Percentiles rank a stretch among this genome's conserved stretches.
Evolutionary conservation across 2,888 invertebrate genomes (phyloP).

Genomic region (Prosapia bicincta): DNA sequence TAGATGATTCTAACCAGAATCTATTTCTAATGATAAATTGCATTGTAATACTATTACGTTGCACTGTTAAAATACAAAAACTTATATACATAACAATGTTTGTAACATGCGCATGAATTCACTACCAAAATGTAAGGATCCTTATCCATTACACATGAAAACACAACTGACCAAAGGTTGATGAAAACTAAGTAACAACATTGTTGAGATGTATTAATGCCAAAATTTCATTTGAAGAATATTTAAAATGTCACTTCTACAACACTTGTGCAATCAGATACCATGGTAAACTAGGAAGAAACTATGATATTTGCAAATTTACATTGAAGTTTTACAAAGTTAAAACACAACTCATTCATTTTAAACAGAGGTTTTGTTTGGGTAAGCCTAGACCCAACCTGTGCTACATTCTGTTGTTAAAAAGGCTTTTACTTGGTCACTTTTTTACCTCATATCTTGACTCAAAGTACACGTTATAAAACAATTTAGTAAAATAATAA

Average conservation of each 20-base stretch:
- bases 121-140: neutral
- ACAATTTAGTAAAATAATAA: neutral
- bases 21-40: constrained; percentile 8
- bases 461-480: neutral
- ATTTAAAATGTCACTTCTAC: neutral
- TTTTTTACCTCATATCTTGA: neutral
- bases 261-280: neutral
- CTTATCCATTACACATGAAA: neutral
- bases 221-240: no score
- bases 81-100: constrained; percentile 7
- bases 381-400: constrained; percentile 1
- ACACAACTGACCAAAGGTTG: neutral
- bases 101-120: neutral
- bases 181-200: neutral
- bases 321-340: neutral
- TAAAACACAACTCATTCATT: neutral
- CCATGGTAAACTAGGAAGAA: no score
- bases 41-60: constrained; percentile 5
- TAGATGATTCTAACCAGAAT: constrained; percentile 1
- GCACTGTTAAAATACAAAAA: neutral
- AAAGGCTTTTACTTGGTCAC: neutral
- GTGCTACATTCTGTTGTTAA: neutral
- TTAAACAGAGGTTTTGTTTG: neutral
- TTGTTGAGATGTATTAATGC: neutral
- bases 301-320: no score